Base-by-base conservation (phyloP, 2,888 invertebrate genomes). In the Xestia xanthographa region DNA sequence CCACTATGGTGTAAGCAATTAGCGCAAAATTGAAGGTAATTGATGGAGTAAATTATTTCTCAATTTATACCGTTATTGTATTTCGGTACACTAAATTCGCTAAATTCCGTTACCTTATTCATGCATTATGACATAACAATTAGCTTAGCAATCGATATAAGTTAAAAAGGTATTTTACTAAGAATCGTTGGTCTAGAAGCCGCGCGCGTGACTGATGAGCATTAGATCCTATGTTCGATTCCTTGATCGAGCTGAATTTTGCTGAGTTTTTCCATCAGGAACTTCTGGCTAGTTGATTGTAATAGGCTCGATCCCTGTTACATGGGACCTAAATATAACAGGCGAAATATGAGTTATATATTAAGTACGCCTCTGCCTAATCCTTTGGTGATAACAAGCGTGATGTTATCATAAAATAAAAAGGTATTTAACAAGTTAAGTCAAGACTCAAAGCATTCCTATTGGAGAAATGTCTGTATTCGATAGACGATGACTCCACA, bases 1-100 rank as follows among this genome's bases (percentile, higher is more conserved):
- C 56, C 29, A 26, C 12, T 70, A 41, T 65, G 17, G 60, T 71
- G 56, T 79, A 56, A 45, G 48, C 65, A 75, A 79, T 72, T 75
- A 65, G 43, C 43, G 26, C 22, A 0, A 62, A 82, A 78, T 66
- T 73, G 20, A 41, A 29, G 71, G n/a, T 77, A 70, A 56, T 48
- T 70, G 56, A 70, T 58, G 38, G 1, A 5, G 5, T 20, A 41
- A 26, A 69, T 72, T 38, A 65, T 72, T 60, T 66, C 41, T 53
- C 20, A 20, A 43, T 79, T 73, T 58, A 60, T 29, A 41, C 45
- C 22, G 29, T 41, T 17, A 5, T 9, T 60, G 12, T 34, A 45
- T 34, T 43, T 62, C 20, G 29, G 20, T 20, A 20, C 17, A 29
- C 8, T 17, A 29, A 20, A 50, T 29, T 34, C 6, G 9, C 2